phyloP scores from a whole-genome alignment of 2,797 vertebrate genomes.

The Myotis daubentonii region DNA sequence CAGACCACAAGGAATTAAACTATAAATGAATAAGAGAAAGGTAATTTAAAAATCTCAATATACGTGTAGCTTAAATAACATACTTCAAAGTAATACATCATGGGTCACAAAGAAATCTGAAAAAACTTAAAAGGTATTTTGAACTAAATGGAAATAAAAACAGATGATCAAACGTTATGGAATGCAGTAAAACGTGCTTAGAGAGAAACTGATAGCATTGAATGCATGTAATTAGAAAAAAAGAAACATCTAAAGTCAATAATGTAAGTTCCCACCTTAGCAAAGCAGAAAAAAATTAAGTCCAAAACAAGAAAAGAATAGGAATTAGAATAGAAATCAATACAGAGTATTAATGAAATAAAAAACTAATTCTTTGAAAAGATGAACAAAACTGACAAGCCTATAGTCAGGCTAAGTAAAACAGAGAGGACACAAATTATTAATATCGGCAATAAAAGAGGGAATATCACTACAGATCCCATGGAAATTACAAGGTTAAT shows the following conservation, averaged over 20 bases:
- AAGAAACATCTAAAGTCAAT: not conserved
- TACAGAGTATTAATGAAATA: not conserved
- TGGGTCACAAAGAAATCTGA: not conserved
- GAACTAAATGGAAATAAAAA: not conserved
- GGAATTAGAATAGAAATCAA: not conserved
- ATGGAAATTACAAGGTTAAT: not conserved
- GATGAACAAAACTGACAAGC: not conserved
- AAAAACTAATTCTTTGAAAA: not conserved
- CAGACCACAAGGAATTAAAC: not conserved
- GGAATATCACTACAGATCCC: not conserved
- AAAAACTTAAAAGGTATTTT: not conserved
- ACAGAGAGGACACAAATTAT: not conserved
- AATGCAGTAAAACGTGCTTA: not conserved
- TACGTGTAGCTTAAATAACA: not conserved
- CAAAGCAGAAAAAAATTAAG: not conserved
- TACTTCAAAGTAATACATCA: not conserved
- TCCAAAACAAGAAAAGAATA: conserved; percentile 4
- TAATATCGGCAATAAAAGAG: not conserved
- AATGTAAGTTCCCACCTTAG: not conserved
- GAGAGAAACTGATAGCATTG: not conserved
- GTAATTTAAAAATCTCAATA: not conserved
- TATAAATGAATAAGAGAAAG: not conserved
- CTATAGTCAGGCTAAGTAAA: not conserved
- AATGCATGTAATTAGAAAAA: not conserved
- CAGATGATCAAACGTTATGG: not conserved